phyloP scores from a whole-genome alignment of 2,888 invertebrate genomes.

The Cancer borealis region DNA sequence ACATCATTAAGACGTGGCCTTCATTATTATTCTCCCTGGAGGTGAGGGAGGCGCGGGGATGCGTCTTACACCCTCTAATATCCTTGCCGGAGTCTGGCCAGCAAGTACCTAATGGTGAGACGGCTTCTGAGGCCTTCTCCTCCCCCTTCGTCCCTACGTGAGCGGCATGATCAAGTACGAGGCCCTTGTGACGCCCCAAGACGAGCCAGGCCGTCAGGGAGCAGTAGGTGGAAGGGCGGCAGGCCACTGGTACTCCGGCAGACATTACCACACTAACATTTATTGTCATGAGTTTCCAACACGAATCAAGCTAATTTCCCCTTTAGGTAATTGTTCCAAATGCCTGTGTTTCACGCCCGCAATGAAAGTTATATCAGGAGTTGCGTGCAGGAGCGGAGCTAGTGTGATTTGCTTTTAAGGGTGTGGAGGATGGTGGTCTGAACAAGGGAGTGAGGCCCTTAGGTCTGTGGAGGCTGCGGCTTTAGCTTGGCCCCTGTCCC shows the following conservation, averaged over 20 bases:
- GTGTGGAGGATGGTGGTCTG: neutral
- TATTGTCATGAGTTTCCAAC: conserved; percentile 69
- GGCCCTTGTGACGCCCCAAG: conserved; percentile 24
- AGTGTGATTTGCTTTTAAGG: conserved; percentile 57
- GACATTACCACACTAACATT: conserved; percentile 35
- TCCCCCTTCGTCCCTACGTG: conserved; percentile 37
- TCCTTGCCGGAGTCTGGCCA: conserved; percentile 26
- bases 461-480: conserved; percentile 21
- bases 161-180: conserved; percentile 39
- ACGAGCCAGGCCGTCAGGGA: neutral
- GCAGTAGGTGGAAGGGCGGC: neutral
- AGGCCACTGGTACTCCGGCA: neutral
- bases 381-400: conserved; percentile 42
- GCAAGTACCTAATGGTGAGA: conserved; percentile 31
- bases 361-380: conserved; percentile 60
- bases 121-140: conserved; percentile 45
- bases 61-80: conserved; percentile 43
- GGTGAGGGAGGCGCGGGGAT: conserved; percentile 12
- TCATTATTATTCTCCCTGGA: conserved; percentile 41
- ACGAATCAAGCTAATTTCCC: conserved; percentile 73
- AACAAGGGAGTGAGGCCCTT: conserved; percentile 1
- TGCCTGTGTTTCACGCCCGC: conserved; percentile 68
- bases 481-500: conserved; percentile 36
- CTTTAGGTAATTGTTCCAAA: conserved; percentile 70
- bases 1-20: conserved; percentile 8